These are phyloP conservation scores for Mastacembelus armatus DNA, from an alignment of 2,797 vertebrate genomes.

Conservation along the genomic window DNA sequence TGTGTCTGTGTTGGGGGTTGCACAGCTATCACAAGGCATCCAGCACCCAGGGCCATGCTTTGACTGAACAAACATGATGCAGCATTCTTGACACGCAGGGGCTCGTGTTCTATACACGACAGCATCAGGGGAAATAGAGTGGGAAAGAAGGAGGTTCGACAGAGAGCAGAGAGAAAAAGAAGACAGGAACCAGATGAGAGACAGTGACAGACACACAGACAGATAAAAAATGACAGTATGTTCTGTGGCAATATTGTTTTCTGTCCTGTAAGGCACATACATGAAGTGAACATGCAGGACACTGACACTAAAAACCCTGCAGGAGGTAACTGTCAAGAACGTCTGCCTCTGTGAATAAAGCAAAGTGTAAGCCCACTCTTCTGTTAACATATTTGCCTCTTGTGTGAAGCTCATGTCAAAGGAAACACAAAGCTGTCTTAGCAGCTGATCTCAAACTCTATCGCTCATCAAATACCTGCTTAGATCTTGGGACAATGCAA, in stretches of 20 bases:
- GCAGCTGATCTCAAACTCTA: neutral
- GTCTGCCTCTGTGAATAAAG: neutral
- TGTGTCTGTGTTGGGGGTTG: neutral
- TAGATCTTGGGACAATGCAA: too few relatives aligned
- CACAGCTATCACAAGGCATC: conserved; percentile 12
- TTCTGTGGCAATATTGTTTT: conserved; percentile 18
- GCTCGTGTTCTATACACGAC: conserved; percentile 2
- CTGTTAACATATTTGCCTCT: neutral
- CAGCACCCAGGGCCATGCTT: conserved; percentile 16
- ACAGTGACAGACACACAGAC: conserved; percentile 21
- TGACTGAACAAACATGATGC: conserved; percentile 48
- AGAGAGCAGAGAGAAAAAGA: neutral
- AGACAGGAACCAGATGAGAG: conserved; percentile 20
- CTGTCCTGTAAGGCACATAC: conserved; percentile 5
- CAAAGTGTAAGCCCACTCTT: neutral
- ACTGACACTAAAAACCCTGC: conserved; percentile 6
- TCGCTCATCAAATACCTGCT: too few relatives aligned
- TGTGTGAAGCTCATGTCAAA: neutral
- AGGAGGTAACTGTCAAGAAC: neutral
- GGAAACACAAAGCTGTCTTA: neutral
- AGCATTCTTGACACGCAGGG: conserved; percentile 36
- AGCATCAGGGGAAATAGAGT: conserved; percentile 33
- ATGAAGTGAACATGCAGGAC: conserved; percentile 21
- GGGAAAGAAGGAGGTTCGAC: neutral
- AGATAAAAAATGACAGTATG: conserved; percentile 25